Base-by-base conservation (phyloP, 2,888 invertebrate genomes). In the Carabus problematicus region DNA sequence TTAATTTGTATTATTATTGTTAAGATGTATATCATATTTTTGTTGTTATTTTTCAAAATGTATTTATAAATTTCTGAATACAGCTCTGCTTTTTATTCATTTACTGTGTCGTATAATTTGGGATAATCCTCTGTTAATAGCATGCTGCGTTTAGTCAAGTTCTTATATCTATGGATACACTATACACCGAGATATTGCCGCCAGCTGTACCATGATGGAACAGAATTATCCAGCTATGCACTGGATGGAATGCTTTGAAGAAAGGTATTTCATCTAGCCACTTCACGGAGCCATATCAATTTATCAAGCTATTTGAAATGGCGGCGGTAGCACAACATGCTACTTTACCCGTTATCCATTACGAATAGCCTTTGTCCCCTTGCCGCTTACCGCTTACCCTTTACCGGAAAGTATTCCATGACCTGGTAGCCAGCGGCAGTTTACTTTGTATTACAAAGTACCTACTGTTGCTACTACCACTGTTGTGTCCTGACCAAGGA, bases 211-310 rank as follows among this genome's bases (percentile, higher is more conserved):
- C 52, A 16, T 56, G 39, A 40, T 19, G 19, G 54, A 54, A 52
- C 63, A 54, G 59, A 66, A 66, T 58, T 58, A 66, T 66, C 59
- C 58, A 66, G 66, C 59, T 66, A 66, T 66, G 66, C 41, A 66
- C 58, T 66, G 59, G 40, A 39, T 58, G 59, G 66, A 66, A 66
- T 66, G 66, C 66, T 66, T 66, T 66, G 66, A 66, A 40, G 58
- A 66, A 49, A 66, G 66, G 49, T 66, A 66, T 66, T 66, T 66
- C 52, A 66, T 66, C 59, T 52, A 63, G 54, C 52, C 54, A 63
- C 63, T 63, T 41, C 41, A 47, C 42, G 18, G 41, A 18, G 41
- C 18, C 63, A 45, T 66, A 66, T 59, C 59, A 58, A 66, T 58
- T 66, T 66, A 66, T 41, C 41, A 47, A 59, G 59, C 49, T 59